phyloP scores from a whole-genome alignment of 2,888 invertebrate species.

The Phytoseiulus persimilis region DNA sequence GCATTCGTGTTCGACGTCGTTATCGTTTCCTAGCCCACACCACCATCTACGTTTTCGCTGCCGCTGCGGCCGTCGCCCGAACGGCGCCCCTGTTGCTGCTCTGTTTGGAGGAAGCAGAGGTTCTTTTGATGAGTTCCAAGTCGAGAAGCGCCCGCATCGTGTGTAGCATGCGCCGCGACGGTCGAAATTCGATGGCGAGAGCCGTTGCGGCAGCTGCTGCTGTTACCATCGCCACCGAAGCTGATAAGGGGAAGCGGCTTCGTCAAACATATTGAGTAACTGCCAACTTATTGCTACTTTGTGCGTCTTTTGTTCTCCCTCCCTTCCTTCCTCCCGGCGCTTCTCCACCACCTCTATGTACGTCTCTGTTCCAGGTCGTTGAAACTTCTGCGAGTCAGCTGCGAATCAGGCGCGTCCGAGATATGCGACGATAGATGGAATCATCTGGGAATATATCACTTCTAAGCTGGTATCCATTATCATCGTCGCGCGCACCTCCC shows the following conservation, averaged over 20 bases:
- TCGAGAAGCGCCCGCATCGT: not conserved
- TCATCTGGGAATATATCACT: not conserved
- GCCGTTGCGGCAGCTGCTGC: not conserved
- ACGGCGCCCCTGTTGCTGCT: not conserved
- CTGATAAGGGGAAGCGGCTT: not conserved
- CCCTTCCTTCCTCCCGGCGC: too few relatives aligned
- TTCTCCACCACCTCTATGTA: not conserved
- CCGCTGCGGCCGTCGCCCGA: not conserved
- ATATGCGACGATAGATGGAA: not conserved
- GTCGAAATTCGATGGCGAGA: not conserved
- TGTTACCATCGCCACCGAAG: not conserved
- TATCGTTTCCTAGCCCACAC: not conserved
- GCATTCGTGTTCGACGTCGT: not conserved
- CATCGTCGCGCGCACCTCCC: not conserved
- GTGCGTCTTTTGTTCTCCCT: not conserved
- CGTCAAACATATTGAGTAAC: constrained; percentile 5
- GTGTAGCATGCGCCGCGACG: not conserved
- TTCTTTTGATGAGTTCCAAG: not conserved
- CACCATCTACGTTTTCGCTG: not conserved
- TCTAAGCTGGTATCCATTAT: not conserved
- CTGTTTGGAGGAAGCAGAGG: not conserved
- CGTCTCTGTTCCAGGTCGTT: not conserved
- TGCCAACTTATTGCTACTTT: not conserved
- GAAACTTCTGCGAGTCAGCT: not conserved
- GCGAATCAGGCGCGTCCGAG: not conserved